These are phyloP conservation scores for Archaeoteleia sp. DNA, from an alignment of 2,888 invertebrate genomes.

Conservation along the genomic window DNA sequence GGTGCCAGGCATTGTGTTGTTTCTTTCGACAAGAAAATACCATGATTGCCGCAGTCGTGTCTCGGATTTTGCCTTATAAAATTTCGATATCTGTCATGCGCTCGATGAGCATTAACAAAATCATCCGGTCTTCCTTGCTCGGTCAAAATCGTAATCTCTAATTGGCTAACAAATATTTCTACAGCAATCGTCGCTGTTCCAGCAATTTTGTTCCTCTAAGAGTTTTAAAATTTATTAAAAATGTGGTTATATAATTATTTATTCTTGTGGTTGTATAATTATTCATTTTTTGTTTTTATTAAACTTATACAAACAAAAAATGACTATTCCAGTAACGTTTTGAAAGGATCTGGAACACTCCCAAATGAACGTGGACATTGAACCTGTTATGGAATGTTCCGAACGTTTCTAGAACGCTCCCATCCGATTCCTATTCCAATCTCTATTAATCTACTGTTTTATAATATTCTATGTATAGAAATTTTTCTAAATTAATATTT, in stretches of 20 bases:
- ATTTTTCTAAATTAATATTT: slow-evolving; percentile 4
- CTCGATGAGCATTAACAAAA: not conserved
- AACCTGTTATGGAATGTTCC: too few relatives aligned
- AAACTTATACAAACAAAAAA: not conserved
- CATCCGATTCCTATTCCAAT: too few relatives aligned
- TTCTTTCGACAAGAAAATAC: slow-evolving; percentile 47
- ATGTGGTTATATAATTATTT: slow-evolving; percentile 1
- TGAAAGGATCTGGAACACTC: too few relatives aligned
- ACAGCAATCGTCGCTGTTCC: too few relatives aligned
- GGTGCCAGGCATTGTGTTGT: slow-evolving; percentile 50
- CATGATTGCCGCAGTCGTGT: slow-evolving; percentile 13
- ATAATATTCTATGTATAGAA: too few relatives aligned
- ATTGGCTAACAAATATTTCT: not conserved
- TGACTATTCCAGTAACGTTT: not conserved
- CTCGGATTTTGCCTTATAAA: slow-evolving; percentile 4
- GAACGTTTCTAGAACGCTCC: too few relatives aligned
- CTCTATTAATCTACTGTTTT: too few relatives aligned
- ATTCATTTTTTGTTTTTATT: too few relatives aligned
- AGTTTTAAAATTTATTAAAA: not conserved
- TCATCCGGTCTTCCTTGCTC: not conserved
- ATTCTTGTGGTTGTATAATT: slow-evolving; percentile 1
- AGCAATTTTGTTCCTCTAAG: not conserved
- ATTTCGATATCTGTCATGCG: slow-evolving; percentile 12
- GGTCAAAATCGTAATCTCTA: too few relatives aligned
- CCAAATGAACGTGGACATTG: too few relatives aligned